These are phyloP conservation scores for Mycalesis mineus DNA, from an alignment of 2,888 invertebrate genomes.

Conservation along the genomic window DNA sequence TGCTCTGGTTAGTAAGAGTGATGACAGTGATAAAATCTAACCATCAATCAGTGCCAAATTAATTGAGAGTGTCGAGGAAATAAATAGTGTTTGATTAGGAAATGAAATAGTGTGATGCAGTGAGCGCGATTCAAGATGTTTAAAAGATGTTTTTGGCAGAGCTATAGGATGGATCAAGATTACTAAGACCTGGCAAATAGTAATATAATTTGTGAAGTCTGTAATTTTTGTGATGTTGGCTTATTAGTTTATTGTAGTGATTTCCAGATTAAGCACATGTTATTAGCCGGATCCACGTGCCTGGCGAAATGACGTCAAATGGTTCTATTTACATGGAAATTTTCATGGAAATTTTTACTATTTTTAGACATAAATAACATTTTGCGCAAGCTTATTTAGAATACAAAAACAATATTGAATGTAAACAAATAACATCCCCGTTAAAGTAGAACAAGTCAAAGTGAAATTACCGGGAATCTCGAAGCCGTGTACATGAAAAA, in stretches of 20 bases:
- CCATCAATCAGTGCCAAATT: conserved; percentile 30
- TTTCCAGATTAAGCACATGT: conserved; percentile 1
- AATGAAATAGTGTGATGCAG: conserved; percentile 31
- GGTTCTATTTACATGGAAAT: not conserved
- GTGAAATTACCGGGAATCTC: conserved; percentile 72
- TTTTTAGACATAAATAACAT: not conserved
- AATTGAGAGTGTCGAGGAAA: conserved; percentile 28
- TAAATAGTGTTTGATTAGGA: conserved; percentile 31
- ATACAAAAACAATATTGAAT: not conserved
- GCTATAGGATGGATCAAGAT: conserved; percentile 44
- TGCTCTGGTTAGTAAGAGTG: conserved; percentile 26
- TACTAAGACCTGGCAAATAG: conserved; percentile 55
- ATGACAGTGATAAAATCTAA: conserved; percentile 23
- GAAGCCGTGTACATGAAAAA: conserved; percentile 74
- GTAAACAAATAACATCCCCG: conserved; percentile 63
- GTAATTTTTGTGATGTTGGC: conserved; percentile 33
- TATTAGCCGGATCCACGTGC: not conserved
- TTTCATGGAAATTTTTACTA: not conserved
- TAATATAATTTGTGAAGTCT: conserved; percentile 22
- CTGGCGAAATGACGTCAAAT: not conserved
- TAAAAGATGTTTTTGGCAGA: conserved; percentile 51
- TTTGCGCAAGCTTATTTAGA: not conserved
- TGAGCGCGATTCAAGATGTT: conserved; percentile 18
- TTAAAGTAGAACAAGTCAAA: conserved; percentile 64
- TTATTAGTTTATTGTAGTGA: conserved; percentile 39